Base-by-base conservation (phyloP, 2,113 vertebrate genomes). In the Gyps fulvus region DNA sequence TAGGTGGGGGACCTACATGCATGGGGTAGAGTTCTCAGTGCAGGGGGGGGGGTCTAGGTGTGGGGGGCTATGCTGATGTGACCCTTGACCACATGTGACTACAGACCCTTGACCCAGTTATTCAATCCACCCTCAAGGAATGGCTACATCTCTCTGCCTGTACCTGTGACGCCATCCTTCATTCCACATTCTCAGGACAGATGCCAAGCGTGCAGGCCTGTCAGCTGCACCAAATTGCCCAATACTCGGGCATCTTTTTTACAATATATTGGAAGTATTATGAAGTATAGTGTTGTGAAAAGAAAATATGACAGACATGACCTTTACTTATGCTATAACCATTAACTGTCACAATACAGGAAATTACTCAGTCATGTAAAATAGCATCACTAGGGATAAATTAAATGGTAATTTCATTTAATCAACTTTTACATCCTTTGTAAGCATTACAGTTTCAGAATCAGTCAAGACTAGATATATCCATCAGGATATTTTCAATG, bases 131-230 rank as follows among this genome's bases (percentile, higher is more conserved):
- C 20, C 2, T 42, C 52, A 43, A 43, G 16, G 38, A 32, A 57
- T 12, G 18, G 27, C 38, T 65, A 31, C 13, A 21, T 31, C 27
- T 29, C 19, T 54, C 52, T 42, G 50, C 43, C 57, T 49, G 27
- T 38, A 38, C 20, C n/a, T 40, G 45, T 38, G 74, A 38, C 14
- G 58, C 43, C n/a, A 62, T 19, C 43, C n/a, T 38, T 61, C 38
- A 38, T 38, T 62, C n/a, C 43, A 62, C 27, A 32, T 27, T 49
- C 43, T 38, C 0, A 2, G 43, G 57, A 38, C 21, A 10, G 45
- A 25, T 15, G 10, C 36, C 63, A n/a, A 50, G 16, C 0, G 0
- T 8, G 31, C 36, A 50, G n/a, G 19, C 50, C 38, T 54, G 50
- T 22, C 66, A 52, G 34, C 65, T 71, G 12, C 4, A 14, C 43